Evolutionary conservation across 2,797 vertebrate species (phyloP).

Genomic region (Aselliscus stoliczkanus): DNA sequence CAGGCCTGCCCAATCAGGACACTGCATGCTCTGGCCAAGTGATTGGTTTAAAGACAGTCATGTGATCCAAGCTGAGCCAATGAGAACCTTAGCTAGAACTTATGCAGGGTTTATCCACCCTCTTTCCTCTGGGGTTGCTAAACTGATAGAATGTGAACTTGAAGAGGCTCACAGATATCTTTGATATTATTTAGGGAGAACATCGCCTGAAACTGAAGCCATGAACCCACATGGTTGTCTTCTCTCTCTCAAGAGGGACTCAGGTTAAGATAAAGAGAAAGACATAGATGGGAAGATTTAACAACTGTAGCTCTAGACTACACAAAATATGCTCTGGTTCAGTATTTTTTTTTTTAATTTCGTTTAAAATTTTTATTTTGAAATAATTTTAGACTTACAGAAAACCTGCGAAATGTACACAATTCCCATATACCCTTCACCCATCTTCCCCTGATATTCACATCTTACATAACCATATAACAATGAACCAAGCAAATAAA

Average conservation of each 20-base stretch:
- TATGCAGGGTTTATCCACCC: neutral
- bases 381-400: neutral
- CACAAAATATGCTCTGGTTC: neutral
- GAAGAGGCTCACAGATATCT: neutral
- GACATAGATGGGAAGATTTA: neutral
- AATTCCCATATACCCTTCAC: neutral
- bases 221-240: neutral
- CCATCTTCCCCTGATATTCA: neutral
- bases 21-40: neutral
- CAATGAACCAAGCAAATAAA: neutral
- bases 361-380: neutral
- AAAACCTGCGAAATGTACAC: neutral
- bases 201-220: neutral
- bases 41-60: neutral
- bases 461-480: neutral
- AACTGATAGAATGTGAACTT: neutral
- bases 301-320: neutral
- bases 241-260: neutral
- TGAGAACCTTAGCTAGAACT: neutral
- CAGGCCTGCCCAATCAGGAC: neutral
- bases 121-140: neutral
- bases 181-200: neutral
- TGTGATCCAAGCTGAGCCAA: neutral
- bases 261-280: neutral
- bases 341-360: neutral